phyloP scores from a whole-genome alignment of 2,113 vertebrate genomes.

The Cettia cetti region DNA sequence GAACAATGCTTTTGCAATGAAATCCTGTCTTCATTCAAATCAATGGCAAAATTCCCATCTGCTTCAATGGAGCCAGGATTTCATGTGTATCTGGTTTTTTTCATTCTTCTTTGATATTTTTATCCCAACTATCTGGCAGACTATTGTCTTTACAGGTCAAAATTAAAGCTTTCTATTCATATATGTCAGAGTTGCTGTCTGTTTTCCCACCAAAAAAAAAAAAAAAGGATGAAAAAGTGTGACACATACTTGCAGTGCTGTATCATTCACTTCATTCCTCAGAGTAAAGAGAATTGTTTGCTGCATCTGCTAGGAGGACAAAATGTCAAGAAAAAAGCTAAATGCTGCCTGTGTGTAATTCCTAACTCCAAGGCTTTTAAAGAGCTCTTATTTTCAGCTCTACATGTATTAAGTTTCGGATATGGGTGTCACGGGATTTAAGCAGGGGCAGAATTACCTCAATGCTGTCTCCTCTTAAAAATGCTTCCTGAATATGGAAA shows the following conservation, averaged over 20 bases:
- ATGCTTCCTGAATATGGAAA: constrained; percentile 61
- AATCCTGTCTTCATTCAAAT: constrained; percentile 19
- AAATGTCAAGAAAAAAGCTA: not conserved
- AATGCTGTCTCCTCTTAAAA: constrained; percentile 44
- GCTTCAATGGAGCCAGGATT: not conserved
- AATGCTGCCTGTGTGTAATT: constrained; percentile 11
- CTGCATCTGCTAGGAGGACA: not conserved
- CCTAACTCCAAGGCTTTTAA: constrained; percentile 9
- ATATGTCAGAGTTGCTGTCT: not conserved
- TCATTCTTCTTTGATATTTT: constrained; percentile 15
- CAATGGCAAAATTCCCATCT: constrained; percentile 16
- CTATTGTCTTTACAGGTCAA: constrained; percentile 11
- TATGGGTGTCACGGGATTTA: constrained; percentile 46
- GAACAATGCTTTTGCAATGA: not conserved
- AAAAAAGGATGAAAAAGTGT: not conserved
- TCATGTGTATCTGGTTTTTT: not conserved
- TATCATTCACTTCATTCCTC: not conserved
- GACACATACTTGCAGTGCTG: not conserved
- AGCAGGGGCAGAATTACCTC: constrained; percentile 47
- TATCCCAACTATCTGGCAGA: not conserved
- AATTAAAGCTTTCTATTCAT: not conserved
- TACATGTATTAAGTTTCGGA: constrained; percentile 7
- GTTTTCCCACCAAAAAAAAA: not conserved
- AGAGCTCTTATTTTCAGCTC: constrained; percentile 21
- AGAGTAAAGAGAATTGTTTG: not conserved